Conservation (phyloP, 2,113 vertebrate genomes). For the Muntiacus reevesi region DNA sequence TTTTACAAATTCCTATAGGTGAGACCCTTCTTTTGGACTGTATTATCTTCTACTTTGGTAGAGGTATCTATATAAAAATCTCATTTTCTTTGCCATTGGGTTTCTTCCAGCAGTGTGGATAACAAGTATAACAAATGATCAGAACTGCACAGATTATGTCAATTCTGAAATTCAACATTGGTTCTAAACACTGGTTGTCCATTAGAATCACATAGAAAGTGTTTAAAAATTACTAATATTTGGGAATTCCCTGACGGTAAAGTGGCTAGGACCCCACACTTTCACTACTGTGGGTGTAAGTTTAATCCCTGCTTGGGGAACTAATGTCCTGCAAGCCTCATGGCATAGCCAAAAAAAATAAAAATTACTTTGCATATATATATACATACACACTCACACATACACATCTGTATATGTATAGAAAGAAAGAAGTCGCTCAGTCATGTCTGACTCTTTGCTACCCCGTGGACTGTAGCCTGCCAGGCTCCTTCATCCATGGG, state of each 20-base stretch:
- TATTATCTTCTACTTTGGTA: background rate
- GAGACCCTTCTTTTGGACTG: background rate
- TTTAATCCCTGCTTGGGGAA: background rate
- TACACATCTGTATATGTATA: background rate
- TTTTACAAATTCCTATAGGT: background rate
- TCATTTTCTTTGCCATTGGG: background rate
- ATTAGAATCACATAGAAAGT: background rate
- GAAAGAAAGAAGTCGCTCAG: background rate
- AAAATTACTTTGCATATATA: background rate
- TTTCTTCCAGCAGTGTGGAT: background rate
- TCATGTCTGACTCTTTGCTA: background rate
- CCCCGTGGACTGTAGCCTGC: background rate
- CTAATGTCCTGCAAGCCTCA: background rate
- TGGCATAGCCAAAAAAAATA: background rate
- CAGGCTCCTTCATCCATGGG: background rate
- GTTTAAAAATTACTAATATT: background rate
- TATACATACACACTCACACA: fast-evolving
- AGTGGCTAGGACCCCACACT: background rate
- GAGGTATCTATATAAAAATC: background rate
- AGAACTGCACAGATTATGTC: background rate
- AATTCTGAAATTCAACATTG: background rate
- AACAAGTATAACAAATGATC: background rate
- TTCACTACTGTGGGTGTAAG: background rate
- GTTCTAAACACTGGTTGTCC: background rate
- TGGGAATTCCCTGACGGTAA: background rate